phyloP scores from a whole-genome alignment of 2,113 vertebrate genomes.

The Bolborhynchus lineola region DNA sequence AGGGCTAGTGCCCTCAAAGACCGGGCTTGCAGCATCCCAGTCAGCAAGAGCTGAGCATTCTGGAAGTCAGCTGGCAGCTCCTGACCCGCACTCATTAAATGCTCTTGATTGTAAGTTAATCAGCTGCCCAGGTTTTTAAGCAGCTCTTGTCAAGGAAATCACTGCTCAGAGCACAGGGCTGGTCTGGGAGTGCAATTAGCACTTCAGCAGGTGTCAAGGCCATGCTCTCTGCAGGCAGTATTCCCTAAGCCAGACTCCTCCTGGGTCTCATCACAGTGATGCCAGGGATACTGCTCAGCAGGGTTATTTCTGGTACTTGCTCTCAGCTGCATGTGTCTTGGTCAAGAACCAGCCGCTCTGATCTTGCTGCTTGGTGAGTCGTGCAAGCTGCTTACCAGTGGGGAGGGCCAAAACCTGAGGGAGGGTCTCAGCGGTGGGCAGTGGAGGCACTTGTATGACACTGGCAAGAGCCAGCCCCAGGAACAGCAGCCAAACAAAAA shows the following conservation, averaged over 20 bases:
- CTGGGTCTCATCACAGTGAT: accelerated
- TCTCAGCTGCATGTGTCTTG: background rate
- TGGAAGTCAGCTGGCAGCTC: background rate
- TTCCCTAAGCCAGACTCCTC: background rate
- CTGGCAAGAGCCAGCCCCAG: background rate
- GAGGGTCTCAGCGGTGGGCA: accelerated
- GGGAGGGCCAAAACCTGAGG: background rate
- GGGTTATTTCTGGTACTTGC: background rate
- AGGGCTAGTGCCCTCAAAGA: background rate
- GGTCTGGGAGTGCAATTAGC: background rate
- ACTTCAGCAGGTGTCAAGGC: background rate
- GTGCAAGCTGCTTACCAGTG: accelerated
- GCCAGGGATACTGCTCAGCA: background rate
- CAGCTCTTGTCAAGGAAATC: background rate
- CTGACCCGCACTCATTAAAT: background rate
- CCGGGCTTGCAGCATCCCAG: background rate
- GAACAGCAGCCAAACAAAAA: background rate
- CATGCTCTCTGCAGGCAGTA: background rate
- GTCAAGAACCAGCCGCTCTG: background rate
- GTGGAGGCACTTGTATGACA: background rate
- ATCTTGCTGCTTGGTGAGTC: accelerated
- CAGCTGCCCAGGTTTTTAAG: background rate
- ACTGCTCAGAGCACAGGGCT: background rate
- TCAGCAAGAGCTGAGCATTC: background rate
- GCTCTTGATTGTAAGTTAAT: slow-evolving; percentile 13